These are phyloP conservation scores for Setophaga coronata DNA, from an alignment of 2,113 vertebrate genomes.

Conservation along the genomic window DNA sequence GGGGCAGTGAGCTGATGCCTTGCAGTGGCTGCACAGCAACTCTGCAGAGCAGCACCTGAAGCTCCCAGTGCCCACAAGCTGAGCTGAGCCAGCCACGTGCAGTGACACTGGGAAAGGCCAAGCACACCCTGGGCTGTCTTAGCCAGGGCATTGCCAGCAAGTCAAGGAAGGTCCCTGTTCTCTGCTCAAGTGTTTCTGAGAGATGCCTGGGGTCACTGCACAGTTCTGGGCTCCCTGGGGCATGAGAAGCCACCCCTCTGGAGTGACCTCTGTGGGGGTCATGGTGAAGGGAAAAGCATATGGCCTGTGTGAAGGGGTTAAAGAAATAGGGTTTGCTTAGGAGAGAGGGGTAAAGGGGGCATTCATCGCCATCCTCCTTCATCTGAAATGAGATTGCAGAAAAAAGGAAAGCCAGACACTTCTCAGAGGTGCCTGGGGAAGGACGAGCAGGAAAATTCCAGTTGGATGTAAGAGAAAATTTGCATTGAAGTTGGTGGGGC, in stretches of 20 bases:
- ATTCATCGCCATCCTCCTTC: background rate
- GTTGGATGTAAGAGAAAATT: background rate
- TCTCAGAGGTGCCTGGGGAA: background rate
- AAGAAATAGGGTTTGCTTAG: background rate
- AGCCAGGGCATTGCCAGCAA: background rate
- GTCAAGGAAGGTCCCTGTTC: background rate
- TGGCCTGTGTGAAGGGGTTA: background rate
- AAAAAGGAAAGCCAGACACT: background rate
- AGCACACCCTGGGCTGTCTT: background rate
- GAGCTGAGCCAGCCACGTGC: background rate
- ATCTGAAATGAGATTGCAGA: background rate
- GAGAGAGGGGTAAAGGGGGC: background rate
- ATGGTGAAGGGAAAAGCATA: background rate
- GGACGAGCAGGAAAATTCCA: background rate
- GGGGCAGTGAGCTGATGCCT: background rate
- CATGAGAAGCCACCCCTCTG: background rate
- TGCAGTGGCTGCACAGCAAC: background rate
- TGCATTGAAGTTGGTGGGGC: background rate
- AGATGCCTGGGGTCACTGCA: fast-evolving
- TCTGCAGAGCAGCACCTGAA: fast-evolving
- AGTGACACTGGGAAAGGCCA: background rate
- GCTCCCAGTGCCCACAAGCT: background rate
- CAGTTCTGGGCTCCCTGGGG: background rate
- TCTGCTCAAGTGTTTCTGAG: background rate
- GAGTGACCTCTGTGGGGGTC: background rate